These are phyloP conservation scores for Melinaea menophilus DNA, from an alignment of 2,888 invertebrate species.

Conservation along the genomic window DNA sequence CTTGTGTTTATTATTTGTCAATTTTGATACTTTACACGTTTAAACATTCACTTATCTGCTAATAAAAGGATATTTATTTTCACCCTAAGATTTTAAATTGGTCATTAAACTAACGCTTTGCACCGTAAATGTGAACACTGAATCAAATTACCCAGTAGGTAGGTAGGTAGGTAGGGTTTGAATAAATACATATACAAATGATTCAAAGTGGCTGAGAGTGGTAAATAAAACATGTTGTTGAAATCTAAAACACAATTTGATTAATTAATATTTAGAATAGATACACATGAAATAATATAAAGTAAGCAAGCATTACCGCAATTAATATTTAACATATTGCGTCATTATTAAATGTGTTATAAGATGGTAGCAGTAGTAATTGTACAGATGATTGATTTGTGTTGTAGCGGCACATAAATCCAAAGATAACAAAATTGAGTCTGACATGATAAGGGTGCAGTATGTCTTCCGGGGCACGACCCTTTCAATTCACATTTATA, in stretches of 20 bases:
- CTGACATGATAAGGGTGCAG: conserved; percentile 67
- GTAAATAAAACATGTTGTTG: too few species aligned
- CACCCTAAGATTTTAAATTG: too few species aligned
- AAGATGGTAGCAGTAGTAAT: conserved; percentile 14
- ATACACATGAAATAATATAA: too few species aligned
- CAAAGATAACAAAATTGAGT: conserved; percentile 66
- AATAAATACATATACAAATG: too few species aligned
- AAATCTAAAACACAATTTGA: too few species aligned
- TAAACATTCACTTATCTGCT: not conserved
- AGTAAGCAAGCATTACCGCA: too few species aligned
- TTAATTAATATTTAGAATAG: too few species aligned
- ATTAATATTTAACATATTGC: conserved; percentile 1
- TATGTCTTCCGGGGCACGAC: conserved; percentile 72
- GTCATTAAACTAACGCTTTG: too few species aligned
- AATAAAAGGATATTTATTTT: not conserved
- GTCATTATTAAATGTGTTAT: conserved; percentile 5
- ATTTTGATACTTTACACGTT: not conserved
- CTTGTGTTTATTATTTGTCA: not conserved
- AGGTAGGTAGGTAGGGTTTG: too few species aligned
- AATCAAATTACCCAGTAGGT: too few species aligned
- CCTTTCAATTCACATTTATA: conserved; percentile 44
- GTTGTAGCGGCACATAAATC: conserved; percentile 62
- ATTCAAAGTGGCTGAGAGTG: too few species aligned
- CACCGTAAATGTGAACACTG: too few species aligned
- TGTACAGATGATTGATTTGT: conserved; percentile 56